These are phyloP conservation scores for Aphis craccivora DNA, from an alignment of 1,140 invertebrate species.

Conservation along the genomic window DNA sequence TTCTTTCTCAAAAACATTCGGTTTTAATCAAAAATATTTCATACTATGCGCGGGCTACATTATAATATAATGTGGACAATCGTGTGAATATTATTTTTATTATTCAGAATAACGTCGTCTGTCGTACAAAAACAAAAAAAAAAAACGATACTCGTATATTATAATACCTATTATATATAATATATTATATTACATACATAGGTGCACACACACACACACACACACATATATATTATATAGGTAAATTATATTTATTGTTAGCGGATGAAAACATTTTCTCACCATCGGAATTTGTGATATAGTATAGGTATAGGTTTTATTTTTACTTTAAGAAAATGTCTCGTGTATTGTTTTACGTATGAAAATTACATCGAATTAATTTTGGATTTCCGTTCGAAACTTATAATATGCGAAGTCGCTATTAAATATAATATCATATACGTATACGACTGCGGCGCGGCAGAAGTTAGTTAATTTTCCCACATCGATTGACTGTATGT, in stretches of 20 bases:
- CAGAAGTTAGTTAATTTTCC: constrained; percentile 32
- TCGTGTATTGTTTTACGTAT: not conserved
- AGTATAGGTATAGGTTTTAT: not conserved
- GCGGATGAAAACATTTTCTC: constrained; percentile 18
- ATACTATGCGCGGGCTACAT: not conserved
- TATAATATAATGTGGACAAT: not conserved
- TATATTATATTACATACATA: not conserved
- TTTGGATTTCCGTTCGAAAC: constrained; percentile 20
- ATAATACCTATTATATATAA: not conserved
- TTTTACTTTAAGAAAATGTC: not conserved
- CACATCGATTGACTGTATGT: constrained; percentile 16
- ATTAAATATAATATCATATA: constrained; percentile 11
- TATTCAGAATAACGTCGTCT: not conserved
- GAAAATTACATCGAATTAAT: constrained; percentile 12
- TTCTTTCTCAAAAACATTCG: not conserved
- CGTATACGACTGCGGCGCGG: not conserved
- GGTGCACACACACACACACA: not conserved
- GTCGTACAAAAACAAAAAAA: not conserved
- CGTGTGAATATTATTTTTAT: not conserved
- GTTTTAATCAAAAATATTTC: not conserved
- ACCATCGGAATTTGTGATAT: not conserved
- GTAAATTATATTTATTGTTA: not conserved
- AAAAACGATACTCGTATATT: not conserved
- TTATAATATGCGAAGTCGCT: not conserved
- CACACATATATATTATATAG: not conserved